Percentiles rank a stretch among this genome's conserved stretches.
These are phyloP conservation scores for Neodiprion fabricii DNA, from an alignment of 1,140 invertebrate genomes.

Conservation along the genomic window DNA sequence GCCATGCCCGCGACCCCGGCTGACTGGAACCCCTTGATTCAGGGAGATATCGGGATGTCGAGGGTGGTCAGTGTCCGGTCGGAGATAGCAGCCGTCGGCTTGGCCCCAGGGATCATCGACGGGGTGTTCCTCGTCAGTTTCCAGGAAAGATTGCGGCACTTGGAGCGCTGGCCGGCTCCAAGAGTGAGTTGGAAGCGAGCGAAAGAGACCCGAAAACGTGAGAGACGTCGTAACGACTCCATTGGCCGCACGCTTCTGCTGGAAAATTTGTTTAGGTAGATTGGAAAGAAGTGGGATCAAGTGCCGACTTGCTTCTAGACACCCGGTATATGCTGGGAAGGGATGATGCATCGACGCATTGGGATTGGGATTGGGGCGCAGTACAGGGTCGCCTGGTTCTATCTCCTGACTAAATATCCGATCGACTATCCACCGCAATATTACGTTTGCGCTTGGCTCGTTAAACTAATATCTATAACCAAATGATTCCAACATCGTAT, in stretches of 20 bases:
- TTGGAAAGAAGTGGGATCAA: no score
- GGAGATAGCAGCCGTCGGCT: neutral
- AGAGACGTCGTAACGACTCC: no score
- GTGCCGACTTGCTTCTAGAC: neutral
- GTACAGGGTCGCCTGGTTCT: neutral
- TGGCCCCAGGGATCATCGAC: neutral
- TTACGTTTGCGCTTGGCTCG: neutral
- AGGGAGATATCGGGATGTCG: neutral
- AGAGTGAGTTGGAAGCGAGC: no score
- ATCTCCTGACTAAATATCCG: neutral
- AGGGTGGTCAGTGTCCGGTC: conserved; percentile 6
- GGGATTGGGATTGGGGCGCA: neutral
- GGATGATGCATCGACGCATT: conserved; percentile 1
- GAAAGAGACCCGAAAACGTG: no score
- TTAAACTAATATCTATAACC: conserved; percentile 4
- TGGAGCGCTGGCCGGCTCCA: no score
- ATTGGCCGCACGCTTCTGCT: no score
- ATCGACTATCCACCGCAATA: neutral
- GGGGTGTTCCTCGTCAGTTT: neutral
- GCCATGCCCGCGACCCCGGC: neutral
- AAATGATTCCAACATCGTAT: neutral
- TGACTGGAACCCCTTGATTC: neutral
- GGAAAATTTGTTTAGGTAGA: no score
- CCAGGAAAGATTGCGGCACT: no score
- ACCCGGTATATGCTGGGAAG: neutral